These are phyloP conservation scores for Styela plicata DNA, from an alignment of 23 tunicate genomes.

Conservation along the genomic window DNA sequence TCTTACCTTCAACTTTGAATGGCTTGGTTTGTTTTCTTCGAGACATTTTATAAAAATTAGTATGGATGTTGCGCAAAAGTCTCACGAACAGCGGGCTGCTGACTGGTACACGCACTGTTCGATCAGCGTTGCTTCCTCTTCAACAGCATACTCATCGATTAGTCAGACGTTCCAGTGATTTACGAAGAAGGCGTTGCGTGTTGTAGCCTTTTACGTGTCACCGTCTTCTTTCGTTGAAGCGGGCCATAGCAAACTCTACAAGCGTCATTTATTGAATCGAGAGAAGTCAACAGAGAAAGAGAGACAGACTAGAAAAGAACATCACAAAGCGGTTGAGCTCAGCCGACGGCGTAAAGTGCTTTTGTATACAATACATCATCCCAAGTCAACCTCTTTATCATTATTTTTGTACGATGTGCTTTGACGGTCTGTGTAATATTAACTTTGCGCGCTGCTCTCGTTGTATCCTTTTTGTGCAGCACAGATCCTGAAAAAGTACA, in stretches of 20 bases:
- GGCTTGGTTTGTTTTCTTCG: conserved; percentile 79
- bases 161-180: conserved; percentile 20
- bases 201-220: conserved; percentile 26
- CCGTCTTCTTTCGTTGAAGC: conserved; percentile 24
- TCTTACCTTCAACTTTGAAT: conserved; percentile 79
- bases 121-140: conserved; percentile 56
- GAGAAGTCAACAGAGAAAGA: conserved; percentile 35
- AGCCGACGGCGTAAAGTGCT: conserved; percentile 45
- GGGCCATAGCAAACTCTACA: conserved; percentile 23
- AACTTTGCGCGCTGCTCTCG: conserved; percentile 17
- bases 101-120: conserved; percentile 5
- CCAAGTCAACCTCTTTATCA: conserved; percentile 17
- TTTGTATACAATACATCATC: conserved; percentile 45
- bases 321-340: conserved; percentile 42
- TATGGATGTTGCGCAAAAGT: not conserved
- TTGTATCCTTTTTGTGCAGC: conserved; percentile 21
- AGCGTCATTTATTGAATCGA: conserved; percentile 27
- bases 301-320: conserved; percentile 13
- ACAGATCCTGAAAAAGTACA: conserved; percentile 7
- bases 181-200: conserved; percentile 11
- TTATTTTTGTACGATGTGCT: not conserved
- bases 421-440: conserved; percentile 28
- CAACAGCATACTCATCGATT: conserved; percentile 48
- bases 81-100: not conserved
- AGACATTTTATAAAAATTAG: conserved; percentile 30